Percentiles rank a stretch among this genome's conserved stretches.
These are phyloP conservation scores for Heliocidaris erythrogramma DNA, from an alignment of 35 echinoderm and acorn worm species.

Conservation along the genomic window DNA sequence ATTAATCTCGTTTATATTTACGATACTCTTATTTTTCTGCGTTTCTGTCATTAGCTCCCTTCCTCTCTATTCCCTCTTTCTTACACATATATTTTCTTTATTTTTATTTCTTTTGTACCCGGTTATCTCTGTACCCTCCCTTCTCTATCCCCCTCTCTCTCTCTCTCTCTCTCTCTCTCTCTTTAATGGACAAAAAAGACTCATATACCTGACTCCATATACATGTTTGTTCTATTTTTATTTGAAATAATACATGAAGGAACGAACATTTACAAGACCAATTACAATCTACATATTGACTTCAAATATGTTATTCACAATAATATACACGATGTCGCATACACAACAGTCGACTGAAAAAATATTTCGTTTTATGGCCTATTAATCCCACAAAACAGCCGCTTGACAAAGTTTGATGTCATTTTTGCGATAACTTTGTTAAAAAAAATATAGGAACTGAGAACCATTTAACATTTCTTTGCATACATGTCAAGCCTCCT, in stretches of 20 bases:
- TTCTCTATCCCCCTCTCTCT: too few species aligned
- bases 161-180: too few species aligned
- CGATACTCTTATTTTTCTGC: too few species aligned
- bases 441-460: neutral
- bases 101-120: too few species aligned
- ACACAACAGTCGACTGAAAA: neutral
- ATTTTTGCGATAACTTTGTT: too few species aligned
- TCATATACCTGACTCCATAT: neutral
- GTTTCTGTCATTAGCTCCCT: too few species aligned
- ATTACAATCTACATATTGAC: constrained; percentile 25
- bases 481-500: too few species aligned
- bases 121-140: too few species aligned
- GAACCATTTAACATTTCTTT: neutral
- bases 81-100: too few species aligned
- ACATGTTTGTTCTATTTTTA: constrained; percentile 25
- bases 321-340: neutral
- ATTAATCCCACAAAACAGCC: neutral
- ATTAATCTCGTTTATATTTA: too few species aligned
- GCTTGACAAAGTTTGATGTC: neutral
- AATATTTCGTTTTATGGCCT: neutral
- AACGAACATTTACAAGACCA: constrained; percentile 37
- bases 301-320: constrained; percentile 27
- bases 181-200: neutral
- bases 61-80: too few species aligned
- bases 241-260: constrained; percentile 37